Base-by-base conservation (phyloP, 1,140 invertebrate genomes). In the Sipha flava region DNA sequence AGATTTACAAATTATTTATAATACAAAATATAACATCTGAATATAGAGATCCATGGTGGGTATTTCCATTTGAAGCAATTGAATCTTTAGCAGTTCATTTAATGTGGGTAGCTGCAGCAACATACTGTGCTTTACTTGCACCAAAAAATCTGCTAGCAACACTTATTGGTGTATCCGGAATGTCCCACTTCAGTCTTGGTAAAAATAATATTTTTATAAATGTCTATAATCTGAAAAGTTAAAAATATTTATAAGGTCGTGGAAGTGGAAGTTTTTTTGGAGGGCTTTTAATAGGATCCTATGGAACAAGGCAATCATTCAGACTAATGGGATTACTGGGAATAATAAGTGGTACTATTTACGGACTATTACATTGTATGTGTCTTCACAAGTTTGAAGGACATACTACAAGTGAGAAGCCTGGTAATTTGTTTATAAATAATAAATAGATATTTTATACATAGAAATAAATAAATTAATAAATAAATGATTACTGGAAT, bases 91-190 rank as follows among this genome's bases (percentile, higher is more conserved):
- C 93, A 1, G 93, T 93, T 70, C 93, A 94, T 84, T 85, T 96
- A 45, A 93, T 95, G 92, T 95, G 93, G 91, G 92, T 94, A 10
- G 92, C 93, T n/a, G 92, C 92, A 2, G 92, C 93, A 6, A 94
- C 92, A 0, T 95, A 95, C 85, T 93, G 92, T 84, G 91, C 91
- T 12, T 88, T 92, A 83, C 86, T 95, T 72, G 91, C 93, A 21
- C 93, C 94, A 0, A 91, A 91, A 85, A 93, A 89, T 82, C 85
- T 95, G 52, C 85, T 94, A 26, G 93, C 93, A 21, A 95, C 93
- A 7, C 86, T 95, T 23, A 93, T 94, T 82, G 93, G 93, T 47
- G 89, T 95, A 1, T 86, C 94, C 43, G 93, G 92, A 81, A 93
- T 94, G 88, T 89, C 93, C 14, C 93, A 94, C 86, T 94, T 92